Percentiles rank a stretch among this genome's conserved stretches.
phyloP scores from a whole-genome alignment of 2,113 vertebrate species.

The Nerophis lumbriciformis region DNA sequence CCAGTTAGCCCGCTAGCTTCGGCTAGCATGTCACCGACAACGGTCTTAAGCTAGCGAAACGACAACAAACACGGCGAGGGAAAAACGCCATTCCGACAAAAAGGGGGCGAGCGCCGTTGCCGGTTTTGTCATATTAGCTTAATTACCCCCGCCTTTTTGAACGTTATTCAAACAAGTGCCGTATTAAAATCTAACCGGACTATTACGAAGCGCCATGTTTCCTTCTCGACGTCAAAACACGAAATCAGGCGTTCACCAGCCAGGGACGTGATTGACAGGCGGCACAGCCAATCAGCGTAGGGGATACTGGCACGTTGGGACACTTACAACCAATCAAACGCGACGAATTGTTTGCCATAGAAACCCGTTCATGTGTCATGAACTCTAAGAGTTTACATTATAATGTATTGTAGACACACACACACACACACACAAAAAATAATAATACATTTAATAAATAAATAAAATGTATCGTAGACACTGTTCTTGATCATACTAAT shows the following conservation, averaged over 20 bases:
- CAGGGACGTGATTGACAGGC: conserved; percentile 21
- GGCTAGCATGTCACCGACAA: conserved; percentile 52
- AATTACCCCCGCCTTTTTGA: not conserved
- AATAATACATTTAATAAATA: too few relatives aligned
- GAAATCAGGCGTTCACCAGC: conserved; percentile 28
- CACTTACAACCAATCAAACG: conserved; percentile 34
- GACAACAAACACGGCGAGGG: conserved; percentile 48
- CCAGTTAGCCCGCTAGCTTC: conserved; percentile 59
- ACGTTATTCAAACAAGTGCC: conserved; percentile 10
- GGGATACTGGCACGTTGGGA: not conserved
- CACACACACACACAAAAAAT: too few relatives aligned
- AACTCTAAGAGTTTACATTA: conserved; percentile 13
- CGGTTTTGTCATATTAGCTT: conserved; percentile 34
- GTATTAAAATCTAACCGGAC: conserved; percentile 33
- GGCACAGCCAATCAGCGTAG: conserved; percentile 35
- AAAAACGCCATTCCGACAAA: conserved; percentile 33
- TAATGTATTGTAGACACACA: too few relatives aligned
- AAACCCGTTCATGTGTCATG: conserved; percentile 26
- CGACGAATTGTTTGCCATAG: conserved; percentile 13
- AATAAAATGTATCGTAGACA: too few relatives aligned
- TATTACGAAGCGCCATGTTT: conserved; percentile 73
- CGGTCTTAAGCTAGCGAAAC: conserved; percentile 54
- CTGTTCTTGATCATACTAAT: too few relatives aligned
- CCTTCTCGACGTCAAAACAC: conserved; percentile 49
- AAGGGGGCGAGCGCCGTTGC: conserved; percentile 25